These are phyloP conservation scores for Planococcus citri DNA, from an alignment of 1,140 invertebrate species.

Conservation along the genomic window DNA sequence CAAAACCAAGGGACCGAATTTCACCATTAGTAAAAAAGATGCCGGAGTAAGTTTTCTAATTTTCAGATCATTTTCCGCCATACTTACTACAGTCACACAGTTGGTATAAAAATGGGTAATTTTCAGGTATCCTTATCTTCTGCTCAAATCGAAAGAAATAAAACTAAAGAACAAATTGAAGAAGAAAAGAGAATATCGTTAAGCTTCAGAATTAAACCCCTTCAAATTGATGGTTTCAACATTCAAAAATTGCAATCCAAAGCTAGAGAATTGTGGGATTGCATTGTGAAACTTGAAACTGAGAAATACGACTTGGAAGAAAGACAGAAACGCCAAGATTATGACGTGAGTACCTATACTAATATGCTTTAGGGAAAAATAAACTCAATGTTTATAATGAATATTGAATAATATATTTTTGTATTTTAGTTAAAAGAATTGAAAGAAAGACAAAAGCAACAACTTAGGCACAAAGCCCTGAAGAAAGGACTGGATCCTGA, in stretches of 20 bases:
- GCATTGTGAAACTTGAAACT: constrained; percentile 90
- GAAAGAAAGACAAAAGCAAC: constrained; percentile 95
- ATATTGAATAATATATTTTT: neutral
- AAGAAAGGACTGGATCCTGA: constrained; percentile 93
- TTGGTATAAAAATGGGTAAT: no score
- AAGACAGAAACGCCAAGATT: constrained; percentile 97
- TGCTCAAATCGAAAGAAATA: constrained; percentile 85
- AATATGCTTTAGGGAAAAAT: no score
- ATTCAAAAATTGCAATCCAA: constrained; percentile 74
- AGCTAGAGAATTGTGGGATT: constrained; percentile 87
- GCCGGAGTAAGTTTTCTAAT: constrained; percentile 44
- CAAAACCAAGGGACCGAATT: constrained; percentile 76
- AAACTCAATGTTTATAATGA: no score
- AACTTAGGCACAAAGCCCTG: constrained; percentile 88
- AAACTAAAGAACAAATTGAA: constrained; percentile 97
- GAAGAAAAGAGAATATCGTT: constrained; percentile 97
- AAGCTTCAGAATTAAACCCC: constrained; percentile 86
- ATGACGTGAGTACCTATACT: constrained; percentile 91
- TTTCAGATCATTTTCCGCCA: no score
- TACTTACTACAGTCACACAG: no score
- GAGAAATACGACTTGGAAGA: constrained; percentile 99
- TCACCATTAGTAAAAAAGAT: constrained; percentile 80
- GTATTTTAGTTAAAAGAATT: constrained; percentile 81
- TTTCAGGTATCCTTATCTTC: constrained; percentile 70
- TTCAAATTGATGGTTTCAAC: constrained; percentile 67